Conservation (phyloP, 1,140 invertebrate genomes). For the Nymphalis io region DNA sequence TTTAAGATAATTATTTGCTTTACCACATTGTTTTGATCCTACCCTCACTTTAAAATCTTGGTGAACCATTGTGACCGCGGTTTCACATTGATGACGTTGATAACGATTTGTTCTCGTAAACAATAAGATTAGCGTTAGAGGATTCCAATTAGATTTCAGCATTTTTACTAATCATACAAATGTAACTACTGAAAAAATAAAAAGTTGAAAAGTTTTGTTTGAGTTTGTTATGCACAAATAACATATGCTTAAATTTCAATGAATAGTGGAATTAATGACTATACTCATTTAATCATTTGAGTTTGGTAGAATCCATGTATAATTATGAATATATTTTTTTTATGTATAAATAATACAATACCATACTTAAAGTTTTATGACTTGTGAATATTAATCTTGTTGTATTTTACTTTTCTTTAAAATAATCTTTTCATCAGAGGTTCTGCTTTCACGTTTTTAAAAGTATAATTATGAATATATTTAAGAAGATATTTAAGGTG, state of each 20-base stretch:
- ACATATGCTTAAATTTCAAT: not conserved
- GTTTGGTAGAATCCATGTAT: too few species aligned
- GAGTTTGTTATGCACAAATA: not conserved
- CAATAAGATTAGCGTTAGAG: constrained; percentile 36
- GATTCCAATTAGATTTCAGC: not conserved
- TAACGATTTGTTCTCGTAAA: constrained; percentile 54
- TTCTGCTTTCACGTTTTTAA: not conserved
- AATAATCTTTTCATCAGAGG: not conserved
- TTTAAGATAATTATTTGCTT: constrained; percentile 9
- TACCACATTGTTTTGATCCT: constrained; percentile 58
- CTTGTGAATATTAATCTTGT: not conserved
- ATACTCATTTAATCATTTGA: too few species aligned
- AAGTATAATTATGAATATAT: too few species aligned
- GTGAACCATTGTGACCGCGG: constrained; percentile 48
- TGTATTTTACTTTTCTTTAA: not conserved
- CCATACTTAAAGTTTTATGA: not conserved
- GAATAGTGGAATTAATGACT: not conserved
- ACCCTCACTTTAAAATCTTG: constrained; percentile 54
- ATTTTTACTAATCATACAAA: not conserved
- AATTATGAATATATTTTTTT: not conserved
- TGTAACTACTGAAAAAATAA: not conserved
- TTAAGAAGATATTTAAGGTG: not conserved
- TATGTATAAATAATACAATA: not conserved
- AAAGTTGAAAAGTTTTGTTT: not conserved
- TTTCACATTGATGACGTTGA: constrained; percentile 76